These are phyloP conservation scores for Platycercus adscitus DNA, from an alignment of 2,113 vertebrate species.

Conservation along the genomic window DNA sequence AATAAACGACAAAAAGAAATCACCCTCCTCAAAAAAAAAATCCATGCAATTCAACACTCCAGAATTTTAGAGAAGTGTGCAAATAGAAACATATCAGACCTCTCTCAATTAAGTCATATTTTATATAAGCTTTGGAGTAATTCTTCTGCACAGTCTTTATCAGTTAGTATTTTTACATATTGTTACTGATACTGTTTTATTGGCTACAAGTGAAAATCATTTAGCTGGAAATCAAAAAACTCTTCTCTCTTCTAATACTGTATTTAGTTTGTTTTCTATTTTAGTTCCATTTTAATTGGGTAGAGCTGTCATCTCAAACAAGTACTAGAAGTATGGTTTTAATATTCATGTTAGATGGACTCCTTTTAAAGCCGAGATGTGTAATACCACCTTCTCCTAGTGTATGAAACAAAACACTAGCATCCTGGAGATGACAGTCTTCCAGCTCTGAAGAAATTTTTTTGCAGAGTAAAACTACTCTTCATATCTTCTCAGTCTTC, in stretches of 20 bases:
- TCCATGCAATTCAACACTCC: background rate
- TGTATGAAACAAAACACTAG: background rate
- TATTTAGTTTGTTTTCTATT: background rate
- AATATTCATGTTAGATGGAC: background rate
- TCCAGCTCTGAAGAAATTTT: background rate
- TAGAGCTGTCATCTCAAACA: background rate
- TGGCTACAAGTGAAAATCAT: background rate
- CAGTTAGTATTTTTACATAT: background rate
- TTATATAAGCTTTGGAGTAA: background rate
- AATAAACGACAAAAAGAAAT: background rate
- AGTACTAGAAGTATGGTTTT: background rate
- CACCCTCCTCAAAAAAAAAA: background rate
- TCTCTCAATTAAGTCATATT: background rate
- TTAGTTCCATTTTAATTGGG: background rate
- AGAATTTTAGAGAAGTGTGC: background rate
- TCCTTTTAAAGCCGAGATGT: background rate
- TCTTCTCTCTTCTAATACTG: background rate
- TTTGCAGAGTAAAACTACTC: background rate
- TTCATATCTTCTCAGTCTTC: background rate
- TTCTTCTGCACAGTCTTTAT: background rate
- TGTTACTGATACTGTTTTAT: background rate
- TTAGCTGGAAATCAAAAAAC: background rate
- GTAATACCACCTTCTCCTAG: background rate
- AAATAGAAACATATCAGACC: background rate
- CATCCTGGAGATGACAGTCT: background rate